Conservation (phyloP, 2,888 invertebrate genomes). For the Eupithecia tripunctaria region DNA sequence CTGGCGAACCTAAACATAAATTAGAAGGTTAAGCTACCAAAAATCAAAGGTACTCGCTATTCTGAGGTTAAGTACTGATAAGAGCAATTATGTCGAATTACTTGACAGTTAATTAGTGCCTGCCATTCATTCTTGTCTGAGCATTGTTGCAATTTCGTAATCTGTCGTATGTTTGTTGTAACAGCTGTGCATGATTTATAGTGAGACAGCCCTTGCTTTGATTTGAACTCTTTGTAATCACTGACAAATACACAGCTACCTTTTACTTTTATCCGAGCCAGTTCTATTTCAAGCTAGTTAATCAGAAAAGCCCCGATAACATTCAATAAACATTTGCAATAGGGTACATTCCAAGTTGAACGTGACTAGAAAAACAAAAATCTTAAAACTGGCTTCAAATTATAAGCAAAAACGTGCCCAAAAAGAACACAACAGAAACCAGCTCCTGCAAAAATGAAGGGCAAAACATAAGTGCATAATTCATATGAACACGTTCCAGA, state of each 20-base stretch:
- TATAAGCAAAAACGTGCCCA: slow-evolving; percentile 17
- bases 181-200: slow-evolving; percentile 75
- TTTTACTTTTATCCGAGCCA: slow-evolving; percentile 65
- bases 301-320: slow-evolving; percentile 53
- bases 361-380: slow-evolving; percentile 34
- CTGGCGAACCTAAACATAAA: not conserved
- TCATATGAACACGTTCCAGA: slow-evolving; percentile 34
- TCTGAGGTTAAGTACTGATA: slow-evolving; percentile 46
- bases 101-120: slow-evolving; percentile 81
- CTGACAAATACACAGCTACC: slow-evolving; percentile 74
- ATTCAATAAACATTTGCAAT: slow-evolving; percentile 42
- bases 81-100: slow-evolving; percentile 73
- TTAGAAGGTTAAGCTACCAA: slow-evolving; percentile 38
- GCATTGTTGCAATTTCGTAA: slow-evolving; percentile 75
- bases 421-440: slow-evolving; percentile 25
- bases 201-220: slow-evolving; percentile 58
- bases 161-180: slow-evolving; percentile 67
- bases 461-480: slow-evolving; percentile 30
- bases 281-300: slow-evolving; percentile 52
- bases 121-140: slow-evolving; percentile 73
- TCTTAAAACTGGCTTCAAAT: slow-evolving; percentile 10
- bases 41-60: slow-evolving; percentile 21
- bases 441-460: slow-evolving; percentile 33
- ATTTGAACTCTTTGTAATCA: slow-evolving; percentile 73
- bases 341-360: slow-evolving; percentile 23